A percentile compares a stretch with the other conserved stretches of the same genome.
phyloP scores from a whole-genome alignment of 2,888 invertebrate species.

The Mythimna ferrago region DNA sequence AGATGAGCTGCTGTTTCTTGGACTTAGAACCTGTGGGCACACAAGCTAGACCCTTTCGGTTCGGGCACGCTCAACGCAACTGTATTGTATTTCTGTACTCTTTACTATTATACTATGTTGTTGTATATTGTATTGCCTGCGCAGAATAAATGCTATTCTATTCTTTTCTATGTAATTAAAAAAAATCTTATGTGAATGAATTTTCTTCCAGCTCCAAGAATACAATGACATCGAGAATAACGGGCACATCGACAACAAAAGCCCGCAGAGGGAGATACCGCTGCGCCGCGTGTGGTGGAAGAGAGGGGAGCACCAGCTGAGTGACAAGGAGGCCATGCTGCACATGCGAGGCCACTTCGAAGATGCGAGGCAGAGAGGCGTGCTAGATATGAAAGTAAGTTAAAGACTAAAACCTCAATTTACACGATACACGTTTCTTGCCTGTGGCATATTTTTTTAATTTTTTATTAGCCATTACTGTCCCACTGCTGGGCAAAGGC shows the following conservation, averaged over 20 bases:
- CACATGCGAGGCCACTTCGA: slow-evolving; percentile 67
- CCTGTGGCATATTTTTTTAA: background rate
- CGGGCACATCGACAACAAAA: slow-evolving; percentile 77
- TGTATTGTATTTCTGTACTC: too few relatives aligned
- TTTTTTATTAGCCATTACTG: too few relatives aligned
- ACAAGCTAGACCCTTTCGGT: too few relatives aligned
- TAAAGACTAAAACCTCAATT: background rate
- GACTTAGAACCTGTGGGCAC: too few relatives aligned
- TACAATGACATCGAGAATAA: slow-evolving; percentile 91
- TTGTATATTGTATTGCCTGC: too few relatives aligned
- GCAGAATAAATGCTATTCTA: too few relatives aligned
- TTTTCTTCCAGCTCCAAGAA: slow-evolving; percentile 88
- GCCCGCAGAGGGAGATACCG: slow-evolving; percentile 74
- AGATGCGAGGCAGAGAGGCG: slow-evolving; percentile 61
- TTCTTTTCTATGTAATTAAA: too few relatives aligned
- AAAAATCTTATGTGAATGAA: background rate
- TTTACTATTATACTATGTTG: too few relatives aligned
- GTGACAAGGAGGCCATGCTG: slow-evolving; percentile 80
- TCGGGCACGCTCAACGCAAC: too few relatives aligned
- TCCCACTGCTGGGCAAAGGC: too few relatives aligned
- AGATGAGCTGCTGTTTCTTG: too few relatives aligned
- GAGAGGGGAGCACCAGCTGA: slow-evolving; percentile 72
- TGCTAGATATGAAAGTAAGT: slow-evolving; percentile 75
- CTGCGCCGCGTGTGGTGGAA: slow-evolving; percentile 73
- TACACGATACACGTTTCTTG: background rate